Evolutionary conservation across 2,113 vertebrate species (phyloP).

Genomic region (Callaeas wilsoni): DNA sequence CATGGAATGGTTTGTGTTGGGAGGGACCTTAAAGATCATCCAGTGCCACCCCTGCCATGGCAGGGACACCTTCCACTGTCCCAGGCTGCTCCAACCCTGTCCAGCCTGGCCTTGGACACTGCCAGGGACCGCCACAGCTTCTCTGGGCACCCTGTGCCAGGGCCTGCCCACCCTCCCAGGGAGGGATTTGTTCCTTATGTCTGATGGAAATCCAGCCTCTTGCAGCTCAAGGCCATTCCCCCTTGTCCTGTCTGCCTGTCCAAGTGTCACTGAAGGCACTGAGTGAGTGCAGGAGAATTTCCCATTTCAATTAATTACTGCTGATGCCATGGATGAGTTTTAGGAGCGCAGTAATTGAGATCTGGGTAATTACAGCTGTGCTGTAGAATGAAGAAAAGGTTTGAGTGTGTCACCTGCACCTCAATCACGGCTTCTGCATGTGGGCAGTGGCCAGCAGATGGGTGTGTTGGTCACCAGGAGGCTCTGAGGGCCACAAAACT

Average conservation of each 20-base stretch:
- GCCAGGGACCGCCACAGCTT: not conserved
- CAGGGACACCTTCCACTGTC: fast-evolving
- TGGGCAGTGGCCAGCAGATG: not conserved
- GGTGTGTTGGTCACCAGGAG: not conserved
- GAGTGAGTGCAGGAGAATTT: not conserved
- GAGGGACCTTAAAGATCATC: not conserved
- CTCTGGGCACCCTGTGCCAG: not conserved
- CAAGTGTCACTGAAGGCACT: not conserved
- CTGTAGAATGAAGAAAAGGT: not conserved
- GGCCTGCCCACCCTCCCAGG: fast-evolving
- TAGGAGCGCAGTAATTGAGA: not conserved
- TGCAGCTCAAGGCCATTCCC: not conserved
- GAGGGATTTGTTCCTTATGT: not conserved
- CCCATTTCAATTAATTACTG: not conserved
- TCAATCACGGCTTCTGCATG: fast-evolving
- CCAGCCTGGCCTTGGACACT: not conserved
- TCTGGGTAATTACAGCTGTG: not conserved
- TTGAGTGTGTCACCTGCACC: not conserved
- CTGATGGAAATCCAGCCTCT: not conserved
- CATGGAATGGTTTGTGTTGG: not conserved
- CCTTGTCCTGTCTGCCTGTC: not conserved
- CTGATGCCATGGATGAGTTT: not conserved
- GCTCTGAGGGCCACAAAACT: not conserved
- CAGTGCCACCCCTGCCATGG: fast-evolving
- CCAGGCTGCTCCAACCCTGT: fast-evolving